Evolutionary conservation across 2,888 invertebrate species (phyloP), one percentile per base, ranked within the genome.

Genomic region (Ashinkailepas kermadecensis): DNA sequence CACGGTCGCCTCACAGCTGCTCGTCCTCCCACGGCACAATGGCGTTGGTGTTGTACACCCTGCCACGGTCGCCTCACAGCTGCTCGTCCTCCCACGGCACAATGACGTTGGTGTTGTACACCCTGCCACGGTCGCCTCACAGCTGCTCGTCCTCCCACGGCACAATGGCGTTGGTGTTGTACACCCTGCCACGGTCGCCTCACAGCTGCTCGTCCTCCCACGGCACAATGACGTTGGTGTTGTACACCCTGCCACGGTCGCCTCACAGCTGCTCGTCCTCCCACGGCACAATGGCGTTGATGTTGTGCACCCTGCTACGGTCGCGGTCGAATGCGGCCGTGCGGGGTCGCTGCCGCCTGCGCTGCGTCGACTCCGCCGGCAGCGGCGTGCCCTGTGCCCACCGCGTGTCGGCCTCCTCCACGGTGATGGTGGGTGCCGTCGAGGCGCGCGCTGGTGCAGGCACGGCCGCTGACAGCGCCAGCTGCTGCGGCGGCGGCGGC

Each of bases 251-350:
- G 70, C 25, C 70, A 0, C 70, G 70, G 70, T 23, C 70, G 25
- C 70, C 59, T 23, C 23, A 74, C 54, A 74, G 15, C 74, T 74
- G 15, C 18, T 74, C 74, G 56, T 74, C 74, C 56, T 74, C 74
- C 74, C 74, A 74, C 1, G 74, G 74, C 18, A 74, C 74, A 23
- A 74, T 74, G 21, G 74, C 74, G 74, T 74, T 74, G 15, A 74
- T 74, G 56, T 74, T 74, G 54, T 56, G 74, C 56, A 74, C 74
- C 3, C 74, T 15, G 54, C 54, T 56, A 0, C 74, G 74, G 54
- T 54, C 74, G 18, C 74, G 7, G 74, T 54, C 54, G 74, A 74
- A 74, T 18, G 56, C 74, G 2, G 74, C 74, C 8, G 74, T 18
- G 56, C 54, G 74, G 56, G 74, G 54, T 21, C 65, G 65, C 23